Conservation (phyloP, 2,797 vertebrate genomes). For the Decapterus maruadsi region DNA sequence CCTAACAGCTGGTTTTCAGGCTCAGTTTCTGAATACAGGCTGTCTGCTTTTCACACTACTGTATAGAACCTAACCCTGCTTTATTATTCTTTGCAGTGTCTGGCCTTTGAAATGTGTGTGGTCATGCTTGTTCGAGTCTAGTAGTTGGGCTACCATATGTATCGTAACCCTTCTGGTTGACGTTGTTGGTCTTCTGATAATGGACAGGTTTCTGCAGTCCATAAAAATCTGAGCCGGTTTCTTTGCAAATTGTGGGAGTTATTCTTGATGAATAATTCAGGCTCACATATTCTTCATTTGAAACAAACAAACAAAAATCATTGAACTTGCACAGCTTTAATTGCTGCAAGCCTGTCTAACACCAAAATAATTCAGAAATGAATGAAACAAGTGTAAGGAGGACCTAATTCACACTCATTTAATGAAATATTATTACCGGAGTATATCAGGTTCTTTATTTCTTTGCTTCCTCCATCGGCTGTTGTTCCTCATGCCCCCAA, state of each 20-base stretch:
- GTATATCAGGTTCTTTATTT: slow-evolving; percentile 1
- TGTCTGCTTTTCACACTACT: too few relatives aligned
- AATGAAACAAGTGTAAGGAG: slow-evolving; percentile 13
- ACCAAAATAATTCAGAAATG: background rate
- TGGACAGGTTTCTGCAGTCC: background rate
- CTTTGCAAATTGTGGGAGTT: background rate
- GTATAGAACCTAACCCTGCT: too few relatives aligned
- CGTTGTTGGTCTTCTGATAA: too few relatives aligned
- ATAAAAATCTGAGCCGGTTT: background rate
- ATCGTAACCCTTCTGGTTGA: too few relatives aligned
- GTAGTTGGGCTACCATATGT: too few relatives aligned
- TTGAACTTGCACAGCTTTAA: slow-evolving; percentile 7
- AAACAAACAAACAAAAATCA: slow-evolving; percentile 4
- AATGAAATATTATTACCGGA: background rate
- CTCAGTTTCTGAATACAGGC: too few relatives aligned
- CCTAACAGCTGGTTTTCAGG: too few relatives aligned
- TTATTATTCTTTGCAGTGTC: too few relatives aligned
- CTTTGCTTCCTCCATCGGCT: background rate
- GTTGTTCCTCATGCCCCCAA: background rate
- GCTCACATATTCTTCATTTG: background rate
- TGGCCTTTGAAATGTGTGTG: too few relatives aligned
- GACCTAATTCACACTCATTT: slow-evolving; percentile 8
- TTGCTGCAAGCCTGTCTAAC: slow-evolving; percentile 19
- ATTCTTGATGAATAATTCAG: slow-evolving; percentile 16
- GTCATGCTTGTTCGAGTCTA: too few relatives aligned